Evolutionary conservation across 2,797 vertebrate genomes (phyloP).

Genomic region (Silurus lanzhouensis): DNA sequence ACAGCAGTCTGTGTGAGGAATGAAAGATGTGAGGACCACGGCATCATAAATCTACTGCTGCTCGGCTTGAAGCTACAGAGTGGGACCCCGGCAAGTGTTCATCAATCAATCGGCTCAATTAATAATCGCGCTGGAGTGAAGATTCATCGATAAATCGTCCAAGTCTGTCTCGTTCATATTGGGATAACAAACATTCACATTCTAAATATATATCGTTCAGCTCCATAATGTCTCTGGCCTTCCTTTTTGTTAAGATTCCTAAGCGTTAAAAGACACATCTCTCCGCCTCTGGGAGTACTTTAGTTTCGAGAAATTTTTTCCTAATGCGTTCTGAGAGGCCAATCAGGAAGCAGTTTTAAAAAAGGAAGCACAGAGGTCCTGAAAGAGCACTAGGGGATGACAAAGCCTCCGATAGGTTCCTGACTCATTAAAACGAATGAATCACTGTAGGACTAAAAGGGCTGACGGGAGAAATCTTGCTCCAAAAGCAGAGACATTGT

Average conservation of each 20-base stretch:
- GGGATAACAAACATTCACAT: not conserved
- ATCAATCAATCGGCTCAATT: conserved; percentile 55
- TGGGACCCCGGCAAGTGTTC: conserved; percentile 51
- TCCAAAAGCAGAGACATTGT: not conserved
- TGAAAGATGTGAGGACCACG: conserved; percentile 28
- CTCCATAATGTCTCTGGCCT: not conserved
- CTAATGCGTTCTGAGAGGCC: conserved; percentile 43
- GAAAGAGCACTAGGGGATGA: conserved; percentile 1
- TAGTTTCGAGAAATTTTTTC: conserved; percentile 17
- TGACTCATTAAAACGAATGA: conserved; percentile 29
- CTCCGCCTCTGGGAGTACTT: not conserved
- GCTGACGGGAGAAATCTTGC: conserved; percentile 33
- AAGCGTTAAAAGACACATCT: conserved; percentile 18
- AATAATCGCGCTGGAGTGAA: conserved; percentile 47
- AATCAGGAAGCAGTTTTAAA: conserved; percentile 34
- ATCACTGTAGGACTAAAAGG: conserved; percentile 19
- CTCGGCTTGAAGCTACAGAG: conserved; percentile 25
- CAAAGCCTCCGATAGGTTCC: conserved; percentile 21
- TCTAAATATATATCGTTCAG: not conserved
- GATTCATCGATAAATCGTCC: conserved; percentile 22
- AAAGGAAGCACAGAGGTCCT: conserved; percentile 18
- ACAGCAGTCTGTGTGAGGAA: conserved; percentile 26
- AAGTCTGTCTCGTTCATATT: not conserved
- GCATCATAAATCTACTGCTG: conserved; percentile 43
- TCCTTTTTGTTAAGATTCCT: conserved; percentile 18